Evolutionary conservation across 2,797 vertebrate genomes (phyloP).

Genomic region (Octomys mimax): DNA sequence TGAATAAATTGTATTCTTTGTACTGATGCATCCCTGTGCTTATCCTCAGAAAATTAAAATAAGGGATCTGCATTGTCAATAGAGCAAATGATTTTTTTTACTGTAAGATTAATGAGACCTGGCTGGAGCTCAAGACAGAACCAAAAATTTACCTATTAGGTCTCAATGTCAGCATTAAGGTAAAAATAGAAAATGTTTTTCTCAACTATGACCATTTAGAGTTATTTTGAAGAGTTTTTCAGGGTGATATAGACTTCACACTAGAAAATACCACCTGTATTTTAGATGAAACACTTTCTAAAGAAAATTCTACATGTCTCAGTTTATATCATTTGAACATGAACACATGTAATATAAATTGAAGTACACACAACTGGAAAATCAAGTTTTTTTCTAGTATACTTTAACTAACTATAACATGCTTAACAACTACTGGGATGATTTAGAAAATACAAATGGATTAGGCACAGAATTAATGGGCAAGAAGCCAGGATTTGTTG

Average conservation of each 20-base stretch:
- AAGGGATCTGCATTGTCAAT: background rate
- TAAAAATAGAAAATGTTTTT: background rate
- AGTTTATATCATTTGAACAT: background rate
- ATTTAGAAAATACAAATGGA: background rate
- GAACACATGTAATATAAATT: background rate
- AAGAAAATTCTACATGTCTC: background rate
- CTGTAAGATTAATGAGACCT: background rate
- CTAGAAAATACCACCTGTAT: background rate
- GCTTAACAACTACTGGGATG: background rate
- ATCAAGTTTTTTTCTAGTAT: background rate
- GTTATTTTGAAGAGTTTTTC: background rate
- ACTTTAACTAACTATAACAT: background rate
- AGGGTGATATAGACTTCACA: background rate
- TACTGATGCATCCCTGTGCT: background rate
- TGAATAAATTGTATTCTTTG: background rate
- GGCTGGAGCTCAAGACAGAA: background rate
- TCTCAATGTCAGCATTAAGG: background rate
- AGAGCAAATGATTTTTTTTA: background rate
- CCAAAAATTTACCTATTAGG: background rate
- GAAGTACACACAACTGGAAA: background rate
- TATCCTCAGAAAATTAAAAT: slow-evolving; percentile 34
- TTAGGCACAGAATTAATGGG: background rate
- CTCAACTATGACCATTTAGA: background rate
- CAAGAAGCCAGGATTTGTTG: background rate
- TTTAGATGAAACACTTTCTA: background rate